These are phyloP conservation scores for Ylistrum balloti DNA, from an alignment of 1,140 invertebrate species.

Conservation along the genomic window DNA sequence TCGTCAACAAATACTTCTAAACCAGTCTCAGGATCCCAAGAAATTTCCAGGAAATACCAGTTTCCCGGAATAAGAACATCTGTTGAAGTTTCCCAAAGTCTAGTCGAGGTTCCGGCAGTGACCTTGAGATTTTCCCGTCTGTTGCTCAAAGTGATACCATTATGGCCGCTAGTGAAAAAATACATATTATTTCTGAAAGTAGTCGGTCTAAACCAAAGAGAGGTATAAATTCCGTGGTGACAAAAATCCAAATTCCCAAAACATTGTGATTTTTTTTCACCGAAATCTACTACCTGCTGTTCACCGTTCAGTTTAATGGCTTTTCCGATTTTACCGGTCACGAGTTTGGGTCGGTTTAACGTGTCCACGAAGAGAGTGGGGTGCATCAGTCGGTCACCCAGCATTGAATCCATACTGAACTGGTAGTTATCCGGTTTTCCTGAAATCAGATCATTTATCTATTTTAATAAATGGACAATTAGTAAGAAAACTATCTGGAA, in stretches of 20 bases:
- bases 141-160: slow-evolving; percentile 73
- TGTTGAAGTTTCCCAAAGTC: slow-evolving; percentile 69
- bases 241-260: slow-evolving; percentile 79
- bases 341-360: slow-evolving; percentile 65
- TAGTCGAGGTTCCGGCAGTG: slow-evolving; percentile 67
- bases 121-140: slow-evolving; percentile 61
- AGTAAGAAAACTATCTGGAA: too few relatives aligned
- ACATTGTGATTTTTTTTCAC: slow-evolving; percentile 71
- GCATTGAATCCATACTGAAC: slow-evolving; percentile 67
- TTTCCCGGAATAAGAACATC: slow-evolving; percentile 61
- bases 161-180: slow-evolving; percentile 78
- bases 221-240: slow-evolving; percentile 72
- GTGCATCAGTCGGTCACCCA: slow-evolving; percentile 68
- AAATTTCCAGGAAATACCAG: slow-evolving; percentile 80
- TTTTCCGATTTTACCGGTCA: slow-evolving; percentile 73
- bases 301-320: slow-evolving; percentile 73
- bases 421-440: slow-evolving; percentile 68
- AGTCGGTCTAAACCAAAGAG: slow-evolving; percentile 76
- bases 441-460: slow-evolving; percentile 41
- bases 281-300: slow-evolving; percentile 73
- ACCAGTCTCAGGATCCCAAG: slow-evolving; percentile 77
- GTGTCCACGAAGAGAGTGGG: slow-evolving; percentile 66
- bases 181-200: slow-evolving; percentile 70
- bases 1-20: slow-evolving; percentile 75
- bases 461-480: not conserved